Conservation (phyloP, 2,113 vertebrate genomes). For the Menidia beryllina region DNA sequence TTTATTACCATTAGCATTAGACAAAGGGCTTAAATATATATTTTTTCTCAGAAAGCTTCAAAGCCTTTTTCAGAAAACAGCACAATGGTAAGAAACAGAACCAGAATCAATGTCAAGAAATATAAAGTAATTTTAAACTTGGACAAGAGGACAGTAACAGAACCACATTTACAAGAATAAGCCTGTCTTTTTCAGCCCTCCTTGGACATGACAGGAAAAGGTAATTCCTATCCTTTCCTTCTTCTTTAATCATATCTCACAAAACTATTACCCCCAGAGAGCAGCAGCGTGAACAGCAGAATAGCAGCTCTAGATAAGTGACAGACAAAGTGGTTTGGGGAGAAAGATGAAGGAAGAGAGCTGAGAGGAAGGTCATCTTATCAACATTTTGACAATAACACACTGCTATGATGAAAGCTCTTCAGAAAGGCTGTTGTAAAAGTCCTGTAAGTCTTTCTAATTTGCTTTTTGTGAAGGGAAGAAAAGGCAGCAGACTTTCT, state of each 20-base stretch:
- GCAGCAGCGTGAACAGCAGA: constrained; percentile 30
- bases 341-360: constrained; percentile 39
- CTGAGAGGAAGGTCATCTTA: constrained; percentile 65
- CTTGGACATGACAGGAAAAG: constrained; percentile 33
- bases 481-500: background rate
- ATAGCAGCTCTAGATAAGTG: constrained; percentile 62
- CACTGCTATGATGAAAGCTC: constrained; percentile 31
- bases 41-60: background rate
- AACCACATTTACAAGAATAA: constrained; percentile 16
- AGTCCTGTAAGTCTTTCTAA: constrained; percentile 20
- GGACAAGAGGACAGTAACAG: background rate
- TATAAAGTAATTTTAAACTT: background rate
- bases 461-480: constrained; percentile 9
- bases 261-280: constrained; percentile 64
- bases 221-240: constrained; percentile 30
- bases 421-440: background rate
- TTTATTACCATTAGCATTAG: too few species aligned
- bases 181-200: constrained; percentile 12
- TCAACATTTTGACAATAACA: constrained; percentile 35
- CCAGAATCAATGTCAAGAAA: constrained; percentile 17
- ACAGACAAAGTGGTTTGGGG: constrained; percentile 60
- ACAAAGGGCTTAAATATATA: background rate
- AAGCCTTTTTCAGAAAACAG: background rate
- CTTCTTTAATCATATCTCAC: constrained; percentile 64
- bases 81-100: background rate